A percentile compares a stretch with the other conserved stretches of the same genome.
These are phyloP conservation scores for Linurgus olivaceus DNA, from an alignment of 2,797 vertebrate genomes.

Conservation along the genomic window DNA sequence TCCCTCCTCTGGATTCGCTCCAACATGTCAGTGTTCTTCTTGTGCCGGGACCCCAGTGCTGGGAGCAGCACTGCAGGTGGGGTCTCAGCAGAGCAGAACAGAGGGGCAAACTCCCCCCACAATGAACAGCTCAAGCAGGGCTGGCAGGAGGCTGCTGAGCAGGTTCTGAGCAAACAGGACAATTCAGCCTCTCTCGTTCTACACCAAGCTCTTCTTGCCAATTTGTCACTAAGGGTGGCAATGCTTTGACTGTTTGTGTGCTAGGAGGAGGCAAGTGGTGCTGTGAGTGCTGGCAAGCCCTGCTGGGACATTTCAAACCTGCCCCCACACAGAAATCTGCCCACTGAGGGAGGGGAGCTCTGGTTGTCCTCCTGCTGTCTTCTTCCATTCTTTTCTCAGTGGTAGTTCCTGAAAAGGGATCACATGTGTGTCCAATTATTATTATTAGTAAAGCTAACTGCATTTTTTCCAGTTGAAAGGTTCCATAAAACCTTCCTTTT, in stretches of 20 bases:
- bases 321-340: not conserved
- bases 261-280: not conserved
- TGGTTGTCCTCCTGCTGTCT: not conserved
- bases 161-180: not conserved
- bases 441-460: not conserved
- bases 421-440: not conserved
- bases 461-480: conserved; percentile 7
- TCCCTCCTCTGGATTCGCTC: not conserved
- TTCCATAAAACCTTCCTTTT: not conserved
- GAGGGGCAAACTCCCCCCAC: not conserved
- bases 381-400: not conserved
- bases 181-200: not conserved
- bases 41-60: not conserved
- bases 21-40: not conserved
- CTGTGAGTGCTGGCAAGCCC: not conserved
- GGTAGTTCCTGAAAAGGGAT: not conserved
- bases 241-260: accelerated
- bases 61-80: not conserved
- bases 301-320: not conserved
- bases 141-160: not conserved
- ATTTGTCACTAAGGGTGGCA: not conserved
- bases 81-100: not conserved
- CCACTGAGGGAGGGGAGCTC: not conserved
- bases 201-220: not conserved
- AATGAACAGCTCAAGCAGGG: not conserved